Evolutionary conservation across 2,888 invertebrate species (phyloP).

Genomic region (Oscheius myriophilus): DNA sequence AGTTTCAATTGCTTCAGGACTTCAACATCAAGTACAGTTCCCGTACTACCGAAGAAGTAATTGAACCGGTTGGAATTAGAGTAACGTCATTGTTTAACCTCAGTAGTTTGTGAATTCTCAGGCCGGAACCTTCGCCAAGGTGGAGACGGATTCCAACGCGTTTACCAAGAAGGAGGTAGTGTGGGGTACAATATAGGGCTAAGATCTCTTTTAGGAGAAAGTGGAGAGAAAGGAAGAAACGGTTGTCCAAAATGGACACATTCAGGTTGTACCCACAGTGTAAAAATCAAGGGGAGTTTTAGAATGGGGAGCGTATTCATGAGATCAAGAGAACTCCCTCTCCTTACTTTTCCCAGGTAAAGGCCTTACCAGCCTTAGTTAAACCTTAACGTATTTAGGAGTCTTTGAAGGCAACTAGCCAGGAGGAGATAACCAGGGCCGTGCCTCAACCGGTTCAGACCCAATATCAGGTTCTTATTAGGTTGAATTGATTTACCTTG

Average conservation of each 20-base stretch:
- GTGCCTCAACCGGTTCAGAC: constrained; percentile 3
- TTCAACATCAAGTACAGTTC: too few relatives aligned
- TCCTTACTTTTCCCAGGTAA: constrained; percentile 4
- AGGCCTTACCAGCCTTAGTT: neutral
- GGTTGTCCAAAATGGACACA: neutral
- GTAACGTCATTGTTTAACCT: too few relatives aligned
- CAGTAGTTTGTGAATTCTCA: too few relatives aligned
- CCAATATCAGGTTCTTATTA: constrained; percentile 8
- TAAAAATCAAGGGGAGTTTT: neutral
- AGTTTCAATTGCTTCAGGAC: too few relatives aligned
- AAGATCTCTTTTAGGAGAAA: too few relatives aligned
- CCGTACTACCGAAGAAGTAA: too few relatives aligned
- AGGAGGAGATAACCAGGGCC: neutral
- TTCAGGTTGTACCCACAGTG: neutral
- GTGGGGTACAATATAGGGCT: too few relatives aligned
- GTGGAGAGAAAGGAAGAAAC: constrained; percentile 1
- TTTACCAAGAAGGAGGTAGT: too few relatives aligned
- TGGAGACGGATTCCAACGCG: too few relatives aligned
- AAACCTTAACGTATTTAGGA: neutral
- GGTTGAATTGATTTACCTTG: neutral
- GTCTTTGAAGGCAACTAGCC: neutral
- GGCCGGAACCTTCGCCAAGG: too few relatives aligned
- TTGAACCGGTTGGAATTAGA: too few relatives aligned
- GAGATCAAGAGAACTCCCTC: constrained; percentile 7
- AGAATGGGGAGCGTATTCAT: constrained; percentile 5